Base-by-base conservation (phyloP, 2,888 invertebrate genomes). In the Argynnis bischoffii region DNA sequence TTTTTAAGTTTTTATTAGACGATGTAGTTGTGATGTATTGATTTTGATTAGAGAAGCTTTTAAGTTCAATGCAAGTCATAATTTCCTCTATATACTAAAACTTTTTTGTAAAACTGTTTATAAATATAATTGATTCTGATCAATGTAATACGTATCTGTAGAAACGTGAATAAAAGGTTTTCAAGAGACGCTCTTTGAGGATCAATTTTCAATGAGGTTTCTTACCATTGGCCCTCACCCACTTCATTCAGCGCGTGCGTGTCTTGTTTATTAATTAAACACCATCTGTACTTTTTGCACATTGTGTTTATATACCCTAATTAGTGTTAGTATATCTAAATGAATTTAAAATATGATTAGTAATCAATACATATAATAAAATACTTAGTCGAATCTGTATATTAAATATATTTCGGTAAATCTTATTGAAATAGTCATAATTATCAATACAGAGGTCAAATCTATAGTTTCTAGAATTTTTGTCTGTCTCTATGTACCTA, bases 181-280 rank as follows among this genome's bases (percentile, higher is more conserved):
- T 54, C 47, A 41, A 64, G 50, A 64, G 41, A 59, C 47, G 18
- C 18, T 46, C 18, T 31, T 53, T n/a, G 59, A 67, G 63, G 53
- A 69, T 63, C 55, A 53, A 51, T 65, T 68, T 69, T 59, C 59
- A 66, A 59, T 59, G 66, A 63, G 66, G 47, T 56, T 26, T 67
- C 67, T 55, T 26, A 71, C 54, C 55, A 65, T 68, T 68, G 74
- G 71, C 74, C 74, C 74, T 74, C 74, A 74, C 74, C 74, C 69
- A 74, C 72, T 74, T 72, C 72, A 67, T 71, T 66, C 70, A 66
- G 59, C 60, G 53, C 65, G 55, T 61, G 72, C 74, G 74, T 72
- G 72, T 64, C 65, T 71, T 75, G 78, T 74, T 77, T 79, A 78
- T 78, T 80, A 79, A 77, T 75, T 67, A 66, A 55, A 21, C 41